These are phyloP conservation scores for Eupithecia exiguata DNA, from an alignment of 2,888 invertebrate species.

Conservation along the genomic window DNA sequence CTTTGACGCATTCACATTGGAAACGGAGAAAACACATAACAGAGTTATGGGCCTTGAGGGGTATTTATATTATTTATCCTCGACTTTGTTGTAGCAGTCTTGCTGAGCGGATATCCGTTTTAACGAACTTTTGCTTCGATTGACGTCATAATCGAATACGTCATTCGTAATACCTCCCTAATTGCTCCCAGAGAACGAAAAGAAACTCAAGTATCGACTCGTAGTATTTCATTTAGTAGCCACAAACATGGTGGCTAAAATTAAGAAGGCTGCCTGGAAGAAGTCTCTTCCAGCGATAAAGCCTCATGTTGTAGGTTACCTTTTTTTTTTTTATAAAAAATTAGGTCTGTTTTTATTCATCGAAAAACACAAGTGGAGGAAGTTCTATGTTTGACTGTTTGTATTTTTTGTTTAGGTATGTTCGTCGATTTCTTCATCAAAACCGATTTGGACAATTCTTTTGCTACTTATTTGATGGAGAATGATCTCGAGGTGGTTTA, in stretches of 20 bases:
- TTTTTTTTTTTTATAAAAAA: neutral
- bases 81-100: neutral
- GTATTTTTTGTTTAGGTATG: neutral
- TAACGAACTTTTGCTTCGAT: constrained; percentile 8
- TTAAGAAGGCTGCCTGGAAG: neutral
- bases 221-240: neutral
- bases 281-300: neutral
- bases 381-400: neutral
- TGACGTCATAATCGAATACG: constrained; percentile 13
- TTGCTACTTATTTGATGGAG: too few relatives aligned
- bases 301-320: neutral
- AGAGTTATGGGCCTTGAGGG: neutral
- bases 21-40: neutral
- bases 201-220: neutral
- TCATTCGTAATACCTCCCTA: constrained; percentile 3
- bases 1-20: neutral
- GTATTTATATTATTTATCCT: neutral
- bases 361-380: too few relatives aligned
- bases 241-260: neutral
- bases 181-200: neutral
- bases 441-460: too few relatives aligned
- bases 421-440: too few relatives aligned
- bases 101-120: constrained; percentile 5
- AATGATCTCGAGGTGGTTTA: too few relatives aligned
- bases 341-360: too few relatives aligned